Conservation (phyloP, 2,797 vertebrate genomes). For the Poecilia wingei region DNA sequence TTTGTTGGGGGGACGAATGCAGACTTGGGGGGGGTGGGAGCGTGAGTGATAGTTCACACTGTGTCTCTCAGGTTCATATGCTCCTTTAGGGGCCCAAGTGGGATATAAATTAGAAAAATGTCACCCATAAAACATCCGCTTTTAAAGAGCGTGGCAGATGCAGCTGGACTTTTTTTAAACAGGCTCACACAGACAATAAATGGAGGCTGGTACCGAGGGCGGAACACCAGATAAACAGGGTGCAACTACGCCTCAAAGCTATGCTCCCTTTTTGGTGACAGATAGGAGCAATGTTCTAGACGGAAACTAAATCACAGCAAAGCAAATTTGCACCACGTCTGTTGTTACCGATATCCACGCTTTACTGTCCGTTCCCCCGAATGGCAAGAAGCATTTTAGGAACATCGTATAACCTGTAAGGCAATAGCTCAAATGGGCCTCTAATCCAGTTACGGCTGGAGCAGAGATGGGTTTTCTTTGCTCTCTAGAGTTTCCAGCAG, state of each 20-base stretch:
- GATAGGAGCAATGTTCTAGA: slow-evolving; percentile 8
- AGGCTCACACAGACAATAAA: slow-evolving; percentile 56
- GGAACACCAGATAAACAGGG: slow-evolving; percentile 34
- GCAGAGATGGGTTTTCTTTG: slow-evolving; percentile 41
- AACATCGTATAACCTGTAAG: slow-evolving; percentile 44
- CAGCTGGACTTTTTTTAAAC: slow-evolving; percentile 66
- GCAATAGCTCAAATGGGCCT: slow-evolving; percentile 50
- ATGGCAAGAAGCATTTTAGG: slow-evolving; percentile 46
- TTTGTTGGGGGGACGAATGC: slow-evolving; percentile 11
- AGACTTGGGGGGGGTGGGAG: neutral
- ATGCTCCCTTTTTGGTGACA: neutral
- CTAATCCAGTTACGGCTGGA: slow-evolving; percentile 61
- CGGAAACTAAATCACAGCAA: slow-evolving; percentile 42
- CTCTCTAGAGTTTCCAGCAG: slow-evolving; percentile 55
- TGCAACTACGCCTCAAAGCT: slow-evolving; percentile 16
- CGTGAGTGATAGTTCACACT: slow-evolving; percentile 34
- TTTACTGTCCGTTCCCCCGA: slow-evolving; percentile 11
- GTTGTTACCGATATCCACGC: slow-evolving; percentile 13
- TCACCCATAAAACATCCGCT: slow-evolving; percentile 70
- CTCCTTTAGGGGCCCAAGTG: slow-evolving; percentile 65
- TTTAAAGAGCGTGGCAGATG: slow-evolving; percentile 66
- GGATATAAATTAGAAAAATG: slow-evolving; percentile 75
- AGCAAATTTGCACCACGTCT: slow-evolving; percentile 43
- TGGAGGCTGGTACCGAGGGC: slow-evolving; percentile 37
- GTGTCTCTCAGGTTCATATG: slow-evolving; percentile 64